Percentiles rank a stretch among this genome's conserved stretches.
Evolutionary conservation across 53 echinoderm and acorn worm genomes (phyloP).

Genomic region (Temnopleurus reevesii): DNA sequence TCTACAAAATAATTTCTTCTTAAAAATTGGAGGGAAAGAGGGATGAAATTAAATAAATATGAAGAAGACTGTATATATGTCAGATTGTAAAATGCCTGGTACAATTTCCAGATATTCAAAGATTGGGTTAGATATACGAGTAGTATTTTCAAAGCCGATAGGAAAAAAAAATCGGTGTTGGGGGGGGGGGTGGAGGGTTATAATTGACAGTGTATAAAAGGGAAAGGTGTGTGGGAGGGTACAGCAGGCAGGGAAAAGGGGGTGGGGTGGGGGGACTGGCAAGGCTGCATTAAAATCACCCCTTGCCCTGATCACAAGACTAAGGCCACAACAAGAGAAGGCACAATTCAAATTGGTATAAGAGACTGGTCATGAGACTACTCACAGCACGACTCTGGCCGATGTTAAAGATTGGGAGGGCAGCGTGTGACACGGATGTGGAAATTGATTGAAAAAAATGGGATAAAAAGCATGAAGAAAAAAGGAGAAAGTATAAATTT

Average conservation of each 20-base stretch:
- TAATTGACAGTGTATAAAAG: not conserved
- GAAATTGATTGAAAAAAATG: conserved; percentile 42
- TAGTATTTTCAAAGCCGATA: not conserved
- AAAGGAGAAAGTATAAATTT: conserved; percentile 18
- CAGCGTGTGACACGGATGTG: conserved; percentile 59
- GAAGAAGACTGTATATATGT: conserved; percentile 15
- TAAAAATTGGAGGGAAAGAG: not conserved
- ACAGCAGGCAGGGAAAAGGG: conserved; percentile 46
- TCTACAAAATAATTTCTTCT: not conserved
- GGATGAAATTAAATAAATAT: not conserved
- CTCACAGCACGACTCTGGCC: conserved; percentile 65
- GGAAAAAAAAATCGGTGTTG: conserved; percentile 1
- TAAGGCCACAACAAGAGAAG: conserved; percentile 54
- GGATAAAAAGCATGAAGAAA: conserved; percentile 32
- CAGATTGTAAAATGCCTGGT: not conserved
- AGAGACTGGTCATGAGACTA: conserved; percentile 45
- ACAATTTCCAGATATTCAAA: not conserved
- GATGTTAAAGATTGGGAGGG: conserved; percentile 55
- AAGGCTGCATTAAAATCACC: conserved; percentile 29
- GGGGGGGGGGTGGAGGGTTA: not conserved
- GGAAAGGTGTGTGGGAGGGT: conserved; percentile 24
- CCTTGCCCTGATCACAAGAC: conserved; percentile 58
- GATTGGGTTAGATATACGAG: not conserved
- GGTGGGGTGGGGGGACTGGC: not conserved
- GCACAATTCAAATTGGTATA: conserved; percentile 58